phyloP scores from a whole-genome alignment of 2,888 invertebrate species.

The Oxycera nigricornis region DNA sequence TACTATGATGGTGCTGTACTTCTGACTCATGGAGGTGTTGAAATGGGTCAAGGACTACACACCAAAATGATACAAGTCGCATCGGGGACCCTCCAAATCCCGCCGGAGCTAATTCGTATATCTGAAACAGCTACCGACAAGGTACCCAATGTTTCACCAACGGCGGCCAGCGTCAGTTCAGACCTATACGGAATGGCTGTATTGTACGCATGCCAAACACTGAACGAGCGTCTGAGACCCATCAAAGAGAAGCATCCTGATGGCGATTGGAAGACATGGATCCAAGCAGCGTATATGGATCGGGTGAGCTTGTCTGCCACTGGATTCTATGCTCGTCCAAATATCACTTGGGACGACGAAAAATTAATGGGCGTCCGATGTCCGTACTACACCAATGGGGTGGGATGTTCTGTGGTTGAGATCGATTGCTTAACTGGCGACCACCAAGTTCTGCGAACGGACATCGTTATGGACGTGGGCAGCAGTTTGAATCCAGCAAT shows the following conservation, averaged over 20 bases:
- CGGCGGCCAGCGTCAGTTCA: conserved; percentile 87
- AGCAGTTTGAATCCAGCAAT: conserved; percentile 95
- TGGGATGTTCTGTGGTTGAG: conserved; percentile 87
- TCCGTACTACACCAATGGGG: conserved; percentile 87
- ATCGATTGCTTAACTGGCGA: conserved; percentile 94
- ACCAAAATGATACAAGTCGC: conserved; percentile 96
- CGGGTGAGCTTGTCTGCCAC: conserved; percentile 81
- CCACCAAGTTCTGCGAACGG: conserved; percentile 84
- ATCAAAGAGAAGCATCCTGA: conserved; percentile 77
- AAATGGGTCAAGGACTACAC: conserved; percentile 97
- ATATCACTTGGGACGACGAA: conserved; percentile 74
- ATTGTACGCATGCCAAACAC: conserved; percentile 77
- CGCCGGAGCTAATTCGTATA: conserved; percentile 77
- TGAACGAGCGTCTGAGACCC: conserved; percentile 76
- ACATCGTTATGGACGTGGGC: conserved; percentile 97
- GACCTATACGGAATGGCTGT: conserved; percentile 94
- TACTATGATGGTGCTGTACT: conserved; percentile 90
- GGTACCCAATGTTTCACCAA: conserved; percentile 89
- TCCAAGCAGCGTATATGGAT: conserved; percentile 76
- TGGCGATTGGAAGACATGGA: conserved; percentile 86
- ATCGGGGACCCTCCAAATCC: conserved; percentile 74
- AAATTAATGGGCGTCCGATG: conserved; percentile 77
- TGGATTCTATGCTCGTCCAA: conserved; percentile 82
- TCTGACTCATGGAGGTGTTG: conserved; percentile 87
- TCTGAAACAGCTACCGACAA: conserved; percentile 87